A percentile compares a stretch with the other conserved stretches of the same genome.
phyloP scores from a whole-genome alignment of 2,888 invertebrate species.

The Matsumyia berberina region DNA sequence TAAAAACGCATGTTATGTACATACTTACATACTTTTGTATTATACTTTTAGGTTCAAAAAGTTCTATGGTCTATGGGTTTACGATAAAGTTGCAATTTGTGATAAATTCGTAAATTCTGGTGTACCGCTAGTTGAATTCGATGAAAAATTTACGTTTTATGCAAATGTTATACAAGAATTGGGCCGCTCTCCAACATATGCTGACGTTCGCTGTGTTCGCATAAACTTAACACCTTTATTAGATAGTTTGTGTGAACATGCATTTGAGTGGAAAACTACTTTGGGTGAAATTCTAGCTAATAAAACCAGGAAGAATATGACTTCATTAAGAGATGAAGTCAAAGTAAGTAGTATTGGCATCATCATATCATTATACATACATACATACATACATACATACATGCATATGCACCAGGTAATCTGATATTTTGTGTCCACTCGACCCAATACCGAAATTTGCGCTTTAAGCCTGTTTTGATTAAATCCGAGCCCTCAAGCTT shows the following conservation, averaged over 20 bases:
- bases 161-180: slow-evolving; percentile 90
- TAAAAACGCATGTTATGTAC: too few species aligned
- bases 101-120: slow-evolving; percentile 90
- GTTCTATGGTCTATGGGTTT: slow-evolving; percentile 91
- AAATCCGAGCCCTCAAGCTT: too few species aligned
- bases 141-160: slow-evolving; percentile 94
- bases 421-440: too few species aligned
- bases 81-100: slow-evolving; percentile 90
- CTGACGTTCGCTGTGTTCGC: slow-evolving; percentile 88
- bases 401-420: too few species aligned
- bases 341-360: slow-evolving; percentile 85
- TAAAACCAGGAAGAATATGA: slow-evolving; percentile 89
- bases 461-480: too few species aligned
- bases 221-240: slow-evolving; percentile 91
- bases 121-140: slow-evolving; percentile 87
- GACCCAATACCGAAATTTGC: too few species aligned
- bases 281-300: slow-evolving; percentile 89
- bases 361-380: not conserved
- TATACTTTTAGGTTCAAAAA: slow-evolving; percentile 84
- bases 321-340: slow-evolving; percentile 88
- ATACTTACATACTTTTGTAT: too few species aligned
- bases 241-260: slow-evolving; percentile 89
- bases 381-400: too few species aligned
- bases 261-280: slow-evolving; percentile 91
- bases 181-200: slow-evolving; percentile 86